Percentiles rank a stretch among this genome's conserved stretches.
Conservation (phyloP, 1,140 invertebrate genomes). For the Varroa destructor region DNA sequence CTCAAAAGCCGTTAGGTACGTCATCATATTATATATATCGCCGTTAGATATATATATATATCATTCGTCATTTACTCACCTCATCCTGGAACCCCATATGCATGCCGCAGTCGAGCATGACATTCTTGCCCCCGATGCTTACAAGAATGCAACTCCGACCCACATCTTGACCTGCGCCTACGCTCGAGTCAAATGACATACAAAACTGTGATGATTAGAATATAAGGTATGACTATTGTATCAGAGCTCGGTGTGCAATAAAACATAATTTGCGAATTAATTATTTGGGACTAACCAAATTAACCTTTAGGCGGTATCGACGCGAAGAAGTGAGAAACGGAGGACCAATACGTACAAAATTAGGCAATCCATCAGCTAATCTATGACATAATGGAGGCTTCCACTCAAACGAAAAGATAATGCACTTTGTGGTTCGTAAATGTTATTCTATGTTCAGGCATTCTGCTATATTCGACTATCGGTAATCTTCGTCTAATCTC, state of each 20-base stretch:
- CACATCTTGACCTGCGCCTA: constrained; percentile 78
- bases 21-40: too few relatives aligned
- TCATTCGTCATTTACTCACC: constrained; percentile 37
- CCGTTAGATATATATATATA: too few relatives aligned
- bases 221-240: background rate
- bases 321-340: background rate
- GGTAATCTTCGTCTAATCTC: too few relatives aligned
- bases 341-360: background rate
- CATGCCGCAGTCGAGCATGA: constrained; percentile 99
- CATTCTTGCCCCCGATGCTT: constrained; percentile 91
- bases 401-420: too few relatives aligned
- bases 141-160: constrained; percentile 93
- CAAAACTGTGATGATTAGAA: background rate
- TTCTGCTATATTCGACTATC: too few relatives aligned
- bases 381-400: too few relatives aligned
- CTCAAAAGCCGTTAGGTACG: too few relatives aligned
- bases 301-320: background rate
- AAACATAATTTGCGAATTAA: background rate
- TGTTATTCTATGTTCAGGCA: too few relatives aligned
- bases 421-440: too few relatives aligned
- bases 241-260: background rate
- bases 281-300: background rate
- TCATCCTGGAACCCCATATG: constrained; percentile 99
- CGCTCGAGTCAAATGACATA: constrained; percentile 28
- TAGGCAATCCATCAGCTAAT: too few relatives aligned